A percentile compares a stretch with the other conserved stretches of the same genome.
Evolutionary conservation across 1,140 invertebrate genomes (phyloP).

Genomic region (Penaeus indicus): DNA sequence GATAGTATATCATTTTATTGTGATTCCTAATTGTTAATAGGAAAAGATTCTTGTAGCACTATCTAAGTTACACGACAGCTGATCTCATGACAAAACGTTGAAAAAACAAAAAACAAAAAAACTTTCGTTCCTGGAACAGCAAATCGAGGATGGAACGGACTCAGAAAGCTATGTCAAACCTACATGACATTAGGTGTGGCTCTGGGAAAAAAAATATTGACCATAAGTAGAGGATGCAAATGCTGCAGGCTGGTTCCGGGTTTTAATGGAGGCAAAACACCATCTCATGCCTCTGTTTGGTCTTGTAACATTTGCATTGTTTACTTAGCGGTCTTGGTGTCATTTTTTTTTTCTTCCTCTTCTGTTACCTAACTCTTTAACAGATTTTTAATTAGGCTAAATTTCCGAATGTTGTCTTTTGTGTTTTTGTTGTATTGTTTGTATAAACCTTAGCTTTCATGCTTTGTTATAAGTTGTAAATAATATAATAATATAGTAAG

Average conservation of each 20-base stretch:
- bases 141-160: no score
- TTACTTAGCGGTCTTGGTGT: not conserved
- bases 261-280: constrained; percentile 28
- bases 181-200: constrained; percentile 39
- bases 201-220: constrained; percentile 32
- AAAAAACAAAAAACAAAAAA: no score
- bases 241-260: constrained; percentile 54
- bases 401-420: not conserved
- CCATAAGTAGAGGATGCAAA: not conserved
- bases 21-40: not conserved
- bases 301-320: constrained; percentile 10
- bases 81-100: constrained; percentile 22
- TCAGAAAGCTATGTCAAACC: not conserved
- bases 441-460: constrained; percentile 58
- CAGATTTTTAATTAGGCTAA: constrained; percentile 36
- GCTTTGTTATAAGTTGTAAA: constrained; percentile 64
- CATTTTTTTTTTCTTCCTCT: constrained; percentile 7
- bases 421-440: constrained; percentile 57
- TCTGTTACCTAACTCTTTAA: constrained; percentile 20
- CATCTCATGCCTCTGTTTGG: constrained; percentile 38
- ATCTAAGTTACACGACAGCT: constrained; percentile 22
- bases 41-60: constrained; percentile 12
- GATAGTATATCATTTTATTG: constrained; percentile 24
- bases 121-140: no score
- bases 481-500: constrained; percentile 53